phyloP scores from a whole-genome alignment of 2,888 invertebrate genomes.

The Pristionchus entomophagus region DNA sequence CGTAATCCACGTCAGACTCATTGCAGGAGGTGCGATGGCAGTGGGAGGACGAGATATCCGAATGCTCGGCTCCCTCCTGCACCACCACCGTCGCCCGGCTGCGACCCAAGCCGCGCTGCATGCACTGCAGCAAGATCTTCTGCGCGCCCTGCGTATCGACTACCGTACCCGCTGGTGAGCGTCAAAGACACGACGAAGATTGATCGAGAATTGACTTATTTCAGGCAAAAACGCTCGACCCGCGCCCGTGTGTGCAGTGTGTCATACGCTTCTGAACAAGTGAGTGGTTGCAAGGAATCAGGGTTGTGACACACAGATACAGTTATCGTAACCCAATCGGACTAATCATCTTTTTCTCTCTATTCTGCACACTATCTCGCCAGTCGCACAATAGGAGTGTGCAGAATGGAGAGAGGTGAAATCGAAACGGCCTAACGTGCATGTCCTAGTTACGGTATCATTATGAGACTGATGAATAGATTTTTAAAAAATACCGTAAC shows the following conservation, averaged over 20 bases:
- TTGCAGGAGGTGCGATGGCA: slow-evolving; percentile 89
- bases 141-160: slow-evolving; percentile 89
- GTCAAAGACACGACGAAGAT: background rate
- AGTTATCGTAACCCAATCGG: too few relatives aligned
- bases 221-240: slow-evolving; percentile 88
- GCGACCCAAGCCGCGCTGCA: slow-evolving; percentile 59
- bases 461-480: too few relatives aligned
- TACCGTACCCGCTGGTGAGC: slow-evolving; percentile 81
- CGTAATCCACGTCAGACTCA: too few relatives aligned
- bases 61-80: slow-evolving; percentile 80
- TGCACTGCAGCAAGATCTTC: slow-evolving; percentile 82
- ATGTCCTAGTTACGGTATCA: too few relatives aligned
- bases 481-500: background rate
- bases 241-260: slow-evolving; percentile 95
- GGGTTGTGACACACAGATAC: too few relatives aligned
- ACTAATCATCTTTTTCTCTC: too few relatives aligned
- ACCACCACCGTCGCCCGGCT: slow-evolving; percentile 54
- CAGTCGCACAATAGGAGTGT: too few relatives aligned
- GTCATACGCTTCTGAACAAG: slow-evolving; percentile 90
- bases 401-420: too few relatives aligned
- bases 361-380: too few relatives aligned
- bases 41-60: slow-evolving; percentile 93
- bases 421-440: too few relatives aligned
- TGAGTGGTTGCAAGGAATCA: too few relatives aligned
- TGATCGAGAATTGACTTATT: background rate